Evolutionary conservation across 2,888 invertebrate species (phyloP), one percentile per base, ranked within the genome.

Genomic region (Vandiemenella viatica): DNA sequence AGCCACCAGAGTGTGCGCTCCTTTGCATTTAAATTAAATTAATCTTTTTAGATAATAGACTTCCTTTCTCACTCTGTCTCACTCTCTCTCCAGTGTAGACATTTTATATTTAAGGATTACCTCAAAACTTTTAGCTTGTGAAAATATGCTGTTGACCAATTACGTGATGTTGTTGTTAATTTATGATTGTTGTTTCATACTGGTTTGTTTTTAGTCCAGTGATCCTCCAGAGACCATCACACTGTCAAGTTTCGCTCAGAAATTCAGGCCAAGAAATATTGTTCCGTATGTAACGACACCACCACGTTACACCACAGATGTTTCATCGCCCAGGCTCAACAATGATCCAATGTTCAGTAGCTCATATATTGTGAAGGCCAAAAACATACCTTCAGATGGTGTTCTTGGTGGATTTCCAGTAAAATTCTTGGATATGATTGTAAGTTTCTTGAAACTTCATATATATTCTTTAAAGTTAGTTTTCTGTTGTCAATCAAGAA

Each of bases 151-250:
- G n/a, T n/a, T n/a, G n/a, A n/a, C n/a, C n/a, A n/a, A n/a, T n/a
- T n/a, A n/a, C n/a, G n/a, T n/a, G n/a, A n/a, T n/a, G n/a, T n/a
- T n/a, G n/a, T n/a, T n/a, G n/a, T n/a, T n/a, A n/a, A n/a, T n/a
- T n/a, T n/a, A n/a, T n/a, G n/a, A n/a, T n/a, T n/a, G n/a, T n/a
- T 32, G 32, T 32, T 32, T 32, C n/a, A 32, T 32, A n/a, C 4
- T 32, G 3, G n/a, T 32, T 32, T 13, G 32, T 32, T 2, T 32
- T 32, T 32, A 75, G 65, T 90, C 91, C 2, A 90, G 90, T 65
- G 92, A 92, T 59, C 80, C 84, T 40, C 85, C 88, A 40, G 95
- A 95, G 63, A 92, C 91, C 19, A 81, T 95, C 59, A 83, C 87
- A 45, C 71, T 93, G 37, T 79, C 84, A 37, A 85, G 84, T 54